Evolutionary conservation across 2,113 vertebrate species (phyloP).

Genomic region (Panthera leo): DNA sequence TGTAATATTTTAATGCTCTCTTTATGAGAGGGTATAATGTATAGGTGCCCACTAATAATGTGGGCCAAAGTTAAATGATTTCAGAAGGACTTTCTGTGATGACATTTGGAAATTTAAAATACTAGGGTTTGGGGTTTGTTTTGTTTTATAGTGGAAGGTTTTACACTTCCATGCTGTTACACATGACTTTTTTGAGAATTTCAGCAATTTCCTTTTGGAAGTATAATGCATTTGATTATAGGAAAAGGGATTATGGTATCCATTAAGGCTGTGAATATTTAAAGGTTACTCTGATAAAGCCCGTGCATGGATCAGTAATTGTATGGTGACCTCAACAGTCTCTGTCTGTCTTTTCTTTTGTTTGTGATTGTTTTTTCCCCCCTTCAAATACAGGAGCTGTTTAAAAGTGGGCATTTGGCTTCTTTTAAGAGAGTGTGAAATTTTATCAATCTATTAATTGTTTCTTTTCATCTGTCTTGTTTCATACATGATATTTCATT

Average conservation of each 20-base stretch:
- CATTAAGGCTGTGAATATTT: constrained; percentile 84
- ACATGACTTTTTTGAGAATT: constrained; percentile 75
- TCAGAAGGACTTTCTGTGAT: constrained; percentile 73
- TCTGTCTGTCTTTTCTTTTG: constrained; percentile 85
- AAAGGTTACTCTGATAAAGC: constrained; percentile 84
- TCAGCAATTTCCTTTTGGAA: constrained; percentile 80
- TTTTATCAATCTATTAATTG: constrained; percentile 81
- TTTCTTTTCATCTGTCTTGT: constrained; percentile 85
- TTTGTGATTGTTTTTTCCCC: constrained; percentile 80
- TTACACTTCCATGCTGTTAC: constrained; percentile 71
- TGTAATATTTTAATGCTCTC: constrained; percentile 72
- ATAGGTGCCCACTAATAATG: background rate
- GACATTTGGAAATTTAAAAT: constrained; percentile 66
- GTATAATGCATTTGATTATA: constrained; percentile 72
- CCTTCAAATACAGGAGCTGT: constrained; percentile 89
- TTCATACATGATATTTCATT: constrained; percentile 85
- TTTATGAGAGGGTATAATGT: constrained; percentile 2
- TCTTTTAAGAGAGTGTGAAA: constrained; percentile 81
- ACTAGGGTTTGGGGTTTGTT: constrained; percentile 46
- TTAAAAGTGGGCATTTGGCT: constrained; percentile 87
- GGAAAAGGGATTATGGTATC: constrained; percentile 82
- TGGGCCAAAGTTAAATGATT: constrained; percentile 46
- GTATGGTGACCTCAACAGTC: constrained; percentile 84
- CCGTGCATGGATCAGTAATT: constrained; percentile 88
- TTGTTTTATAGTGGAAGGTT: constrained; percentile 81